phyloP scores from a whole-genome alignment of 1,140 invertebrate genomes.

The Drosophila erecta region DNA sequence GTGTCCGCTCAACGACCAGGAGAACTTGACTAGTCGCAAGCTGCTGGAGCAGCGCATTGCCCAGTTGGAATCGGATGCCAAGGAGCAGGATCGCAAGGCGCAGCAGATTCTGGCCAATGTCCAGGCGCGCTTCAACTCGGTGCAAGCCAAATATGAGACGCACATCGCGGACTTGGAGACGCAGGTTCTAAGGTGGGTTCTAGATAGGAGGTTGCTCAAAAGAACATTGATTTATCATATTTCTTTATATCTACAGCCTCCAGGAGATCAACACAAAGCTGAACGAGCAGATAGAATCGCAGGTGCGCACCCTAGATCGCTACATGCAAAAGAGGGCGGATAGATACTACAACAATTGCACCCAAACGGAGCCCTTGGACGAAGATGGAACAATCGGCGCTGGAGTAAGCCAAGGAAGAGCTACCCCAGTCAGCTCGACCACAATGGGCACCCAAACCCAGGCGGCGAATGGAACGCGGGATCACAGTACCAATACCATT shows the following conservation, averaged over 20 bases:
- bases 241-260: slow-evolving; percentile 68
- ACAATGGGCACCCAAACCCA: slow-evolving; percentile 56
- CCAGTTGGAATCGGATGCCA: slow-evolving; percentile 88
- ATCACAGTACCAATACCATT: slow-evolving; percentile 80
- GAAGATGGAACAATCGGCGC: not conserved
- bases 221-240: not conserved
- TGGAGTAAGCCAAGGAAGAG: not conserved
- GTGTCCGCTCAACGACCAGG: slow-evolving; percentile 86
- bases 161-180: slow-evolving; percentile 90
- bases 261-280: slow-evolving; percentile 86
- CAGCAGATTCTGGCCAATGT: slow-evolving; percentile 89
- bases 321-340: slow-evolving; percentile 74
- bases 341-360: slow-evolving; percentile 76
- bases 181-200: slow-evolving; percentile 86
- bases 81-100: slow-evolving; percentile 88
- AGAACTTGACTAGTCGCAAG: slow-evolving; percentile 86
- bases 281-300: slow-evolving; percentile 86
- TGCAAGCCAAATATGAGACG: slow-evolving; percentile 90
- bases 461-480: slow-evolving; percentile 47
- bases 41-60: slow-evolving; percentile 89
- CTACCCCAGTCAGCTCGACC: slow-evolving; percentile 1
- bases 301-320: slow-evolving; percentile 79
- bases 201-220: too few relatives aligned
- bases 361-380: slow-evolving; percentile 70
- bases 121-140: slow-evolving; percentile 90